phyloP scores from a whole-genome alignment of 2,888 invertebrate genomes.

The Sturmia bella region DNA sequence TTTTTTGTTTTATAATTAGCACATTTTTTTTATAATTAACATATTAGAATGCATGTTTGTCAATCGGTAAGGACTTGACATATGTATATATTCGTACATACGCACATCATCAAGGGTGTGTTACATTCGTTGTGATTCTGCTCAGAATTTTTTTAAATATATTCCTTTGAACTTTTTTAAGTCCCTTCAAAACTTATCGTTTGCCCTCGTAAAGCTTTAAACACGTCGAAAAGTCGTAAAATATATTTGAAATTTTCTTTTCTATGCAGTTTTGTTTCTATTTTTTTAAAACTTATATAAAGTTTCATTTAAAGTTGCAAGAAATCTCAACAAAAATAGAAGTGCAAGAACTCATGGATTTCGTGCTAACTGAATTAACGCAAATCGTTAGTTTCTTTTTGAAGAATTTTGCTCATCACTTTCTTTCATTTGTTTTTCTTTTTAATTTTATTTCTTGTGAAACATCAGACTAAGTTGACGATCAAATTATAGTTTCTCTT shows the following conservation, averaged over 20 bases:
- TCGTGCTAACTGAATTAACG: conserved; percentile 69
- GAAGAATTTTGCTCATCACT: conserved; percentile 47
- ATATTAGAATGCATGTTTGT: no score
- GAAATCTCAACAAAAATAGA: conserved; percentile 44
- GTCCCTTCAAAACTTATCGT: conserved; percentile 49
- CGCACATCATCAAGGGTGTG: neutral
- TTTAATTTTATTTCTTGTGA: conserved; percentile 31
- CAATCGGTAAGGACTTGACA: no score
- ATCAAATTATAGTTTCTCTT: conserved; percentile 62
- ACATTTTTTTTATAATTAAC: no score
- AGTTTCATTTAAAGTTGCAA: conserved; percentile 59
- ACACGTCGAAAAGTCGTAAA: conserved; percentile 68
- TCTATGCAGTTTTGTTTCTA: conserved; percentile 42
- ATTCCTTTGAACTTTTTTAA: conserved; percentile 12
- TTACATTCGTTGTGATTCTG: neutral
- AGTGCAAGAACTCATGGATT: conserved; percentile 61
- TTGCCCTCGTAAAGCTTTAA: conserved; percentile 68
- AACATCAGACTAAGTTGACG: conserved; percentile 66
- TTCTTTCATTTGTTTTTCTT: conserved; percentile 26
- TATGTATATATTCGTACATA: no score
- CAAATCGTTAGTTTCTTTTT: conserved; percentile 59
- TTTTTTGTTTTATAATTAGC: no score
- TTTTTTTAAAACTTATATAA: conserved; percentile 33
- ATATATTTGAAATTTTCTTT: conserved; percentile 64
- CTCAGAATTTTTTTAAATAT: neutral